These are phyloP conservation scores for Camptogramma bilineatum DNA, from an alignment of 2,888 invertebrate genomes.

Conservation along the genomic window DNA sequence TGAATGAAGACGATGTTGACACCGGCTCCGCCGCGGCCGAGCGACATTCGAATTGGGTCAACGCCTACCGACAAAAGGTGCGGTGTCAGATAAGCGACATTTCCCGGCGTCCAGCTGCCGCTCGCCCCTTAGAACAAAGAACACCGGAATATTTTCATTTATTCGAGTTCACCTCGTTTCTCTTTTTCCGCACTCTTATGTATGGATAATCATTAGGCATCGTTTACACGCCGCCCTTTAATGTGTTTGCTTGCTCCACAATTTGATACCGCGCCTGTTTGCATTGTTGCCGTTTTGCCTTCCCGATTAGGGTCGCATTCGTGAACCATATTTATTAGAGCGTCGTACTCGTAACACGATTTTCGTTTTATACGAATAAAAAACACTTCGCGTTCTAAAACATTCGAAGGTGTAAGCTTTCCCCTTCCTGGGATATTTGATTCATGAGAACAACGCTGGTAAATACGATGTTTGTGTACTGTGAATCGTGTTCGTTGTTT, in stretches of 20 bases:
- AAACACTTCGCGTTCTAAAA: slow-evolving; percentile 60
- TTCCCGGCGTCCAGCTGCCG: slow-evolving; percentile 78
- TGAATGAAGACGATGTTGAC: slow-evolving; percentile 70
- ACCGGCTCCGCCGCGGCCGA: slow-evolving; percentile 59
- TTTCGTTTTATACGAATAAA: slow-evolving; percentile 79
- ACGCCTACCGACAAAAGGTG: slow-evolving; percentile 83
- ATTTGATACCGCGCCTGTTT: slow-evolving; percentile 82
- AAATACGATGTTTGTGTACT: slow-evolving; percentile 11
- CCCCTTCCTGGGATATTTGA: slow-evolving; percentile 57
- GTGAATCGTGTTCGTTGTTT: slow-evolving; percentile 16
- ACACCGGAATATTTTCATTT: slow-evolving; percentile 78
- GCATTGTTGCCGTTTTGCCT: slow-evolving; percentile 82
- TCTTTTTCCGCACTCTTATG: slow-evolving; percentile 65
- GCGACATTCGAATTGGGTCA: slow-evolving; percentile 81
- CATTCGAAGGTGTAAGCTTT: slow-evolving; percentile 62
- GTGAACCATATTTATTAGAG: slow-evolving; percentile 82
- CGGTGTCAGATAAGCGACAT: slow-evolving; percentile 80
- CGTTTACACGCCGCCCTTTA: slow-evolving; percentile 77
- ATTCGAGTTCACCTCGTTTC: slow-evolving; percentile 66
- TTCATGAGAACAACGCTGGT: slow-evolving; percentile 49
- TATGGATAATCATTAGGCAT: slow-evolving; percentile 80
- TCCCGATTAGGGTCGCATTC: slow-evolving; percentile 82
- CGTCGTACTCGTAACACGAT: slow-evolving; percentile 77
- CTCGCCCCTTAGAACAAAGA: slow-evolving; percentile 76
- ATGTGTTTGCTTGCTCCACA: slow-evolving; percentile 82